Conservation (phyloP, 2,113 vertebrate species). For the Vidua chalybeata region DNA sequence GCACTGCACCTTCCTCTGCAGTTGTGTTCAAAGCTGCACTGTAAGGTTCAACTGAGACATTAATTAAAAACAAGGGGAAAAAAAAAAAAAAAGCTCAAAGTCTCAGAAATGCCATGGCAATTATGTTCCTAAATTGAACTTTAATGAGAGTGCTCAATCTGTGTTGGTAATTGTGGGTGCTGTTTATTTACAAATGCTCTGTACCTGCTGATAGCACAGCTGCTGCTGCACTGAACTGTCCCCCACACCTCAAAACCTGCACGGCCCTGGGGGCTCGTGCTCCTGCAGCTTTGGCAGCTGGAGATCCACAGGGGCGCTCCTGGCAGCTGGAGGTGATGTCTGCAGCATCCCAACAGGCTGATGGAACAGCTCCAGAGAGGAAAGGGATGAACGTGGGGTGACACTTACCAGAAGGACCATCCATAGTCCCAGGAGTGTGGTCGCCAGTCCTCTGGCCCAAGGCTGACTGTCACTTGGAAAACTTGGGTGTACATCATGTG, state of each 20-base stretch:
- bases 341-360: neutral
- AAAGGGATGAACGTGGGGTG: neutral
- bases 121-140: conserved; percentile 56
- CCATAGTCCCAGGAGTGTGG: conserved; percentile 93
- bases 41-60: neutral
- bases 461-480: conserved; percentile 92
- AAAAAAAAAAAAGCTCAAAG: neutral
- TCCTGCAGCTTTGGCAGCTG: neutral
- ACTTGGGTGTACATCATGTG: conserved; percentile 97
- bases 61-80: neutral
- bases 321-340: neutral
- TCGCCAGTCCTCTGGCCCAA: conserved; percentile 95
- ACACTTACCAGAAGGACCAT: conserved; percentile 92
- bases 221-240: neutral
- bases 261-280: accelerated
- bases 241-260: neutral
- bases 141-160: conserved; percentile 61
- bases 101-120: conserved; percentile 56
- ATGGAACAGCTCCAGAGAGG: neutral
- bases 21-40: neutral
- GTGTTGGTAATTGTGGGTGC: conserved; percentile 48
- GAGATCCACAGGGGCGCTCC: neutral
- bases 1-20: neutral
- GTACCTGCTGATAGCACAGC: conserved; percentile 39
- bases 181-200: conserved; percentile 35